A percentile compares a stretch with the other conserved stretches of the same genome.
These are phyloP conservation scores for Chaunax sp. DNA, from an alignment of 2,797 vertebrate genomes.

Conservation along the genomic window DNA sequence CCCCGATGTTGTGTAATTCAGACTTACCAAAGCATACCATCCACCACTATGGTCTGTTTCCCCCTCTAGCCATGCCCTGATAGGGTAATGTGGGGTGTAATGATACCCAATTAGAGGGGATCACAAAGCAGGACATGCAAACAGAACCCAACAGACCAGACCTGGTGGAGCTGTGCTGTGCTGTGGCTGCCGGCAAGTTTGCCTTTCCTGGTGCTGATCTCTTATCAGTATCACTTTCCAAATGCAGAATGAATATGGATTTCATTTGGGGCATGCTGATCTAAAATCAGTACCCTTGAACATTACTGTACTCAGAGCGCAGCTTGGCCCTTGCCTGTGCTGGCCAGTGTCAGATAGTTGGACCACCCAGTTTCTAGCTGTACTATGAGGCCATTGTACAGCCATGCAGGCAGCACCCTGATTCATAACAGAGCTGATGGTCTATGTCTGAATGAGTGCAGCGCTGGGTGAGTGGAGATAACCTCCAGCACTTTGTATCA, in stretches of 20 bases:
- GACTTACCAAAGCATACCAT: constrained; percentile 81
- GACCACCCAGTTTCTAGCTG: constrained; percentile 68
- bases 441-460: constrained; percentile 61
- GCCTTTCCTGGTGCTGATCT: constrained; percentile 34
- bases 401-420: constrained; percentile 56
- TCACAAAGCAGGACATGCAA: constrained; percentile 83
- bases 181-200: constrained; percentile 41
- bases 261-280: constrained; percentile 34
- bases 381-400: constrained; percentile 66
- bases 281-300: constrained; percentile 35
- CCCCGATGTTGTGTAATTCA: constrained; percentile 83
- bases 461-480: constrained; percentile 71
- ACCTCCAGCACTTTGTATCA: constrained; percentile 69
- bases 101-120: constrained; percentile 83
- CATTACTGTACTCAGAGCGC: constrained; percentile 1
- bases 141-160: constrained; percentile 67
- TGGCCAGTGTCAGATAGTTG: constrained; percentile 43
- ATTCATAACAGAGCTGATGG: constrained; percentile 67
- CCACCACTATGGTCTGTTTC: constrained; percentile 81
- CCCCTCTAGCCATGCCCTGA: constrained; percentile 77
- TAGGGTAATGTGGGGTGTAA: constrained; percentile 84
- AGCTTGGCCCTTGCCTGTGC: constrained; percentile 15
- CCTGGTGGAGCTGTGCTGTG: constrained; percentile 47
- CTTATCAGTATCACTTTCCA: constrained; percentile 35
- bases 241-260: constrained; percentile 2